Evolutionary conservation across 2,888 invertebrate genomes (phyloP).

Genomic region (Callyntrura guangdongensis): DNA sequence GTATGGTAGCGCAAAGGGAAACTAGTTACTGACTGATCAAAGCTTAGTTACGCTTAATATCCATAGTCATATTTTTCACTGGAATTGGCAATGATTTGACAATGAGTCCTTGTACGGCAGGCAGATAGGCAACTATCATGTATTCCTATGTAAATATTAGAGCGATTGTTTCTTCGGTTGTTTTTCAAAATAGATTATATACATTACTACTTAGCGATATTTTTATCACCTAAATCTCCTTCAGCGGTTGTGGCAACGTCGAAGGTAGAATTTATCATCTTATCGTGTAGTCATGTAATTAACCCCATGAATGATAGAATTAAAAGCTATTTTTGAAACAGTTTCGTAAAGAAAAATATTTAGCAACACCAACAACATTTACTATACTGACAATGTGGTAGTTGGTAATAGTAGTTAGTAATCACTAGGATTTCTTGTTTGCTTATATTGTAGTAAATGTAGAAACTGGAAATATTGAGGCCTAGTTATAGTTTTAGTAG

Average conservation of each 20-base stretch:
- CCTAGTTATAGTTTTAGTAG: constrained; percentile 19
- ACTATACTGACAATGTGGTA: background rate
- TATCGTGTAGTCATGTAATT: background rate
- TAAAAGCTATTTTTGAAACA: background rate
- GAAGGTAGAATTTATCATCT: background rate
- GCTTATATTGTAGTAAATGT: background rate
- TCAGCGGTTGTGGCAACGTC: background rate
- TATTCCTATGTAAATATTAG: constrained; percentile 2
- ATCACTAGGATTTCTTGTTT: background rate
- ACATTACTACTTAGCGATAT: background rate
- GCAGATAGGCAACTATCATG: background rate
- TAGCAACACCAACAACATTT: background rate
- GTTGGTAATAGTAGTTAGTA: background rate
- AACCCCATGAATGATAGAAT: background rate
- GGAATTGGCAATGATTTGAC: constrained; percentile 2
- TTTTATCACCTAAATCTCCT: constrained; percentile 5
- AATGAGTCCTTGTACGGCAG: constrained; percentile 23
- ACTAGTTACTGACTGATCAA: background rate
- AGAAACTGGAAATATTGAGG: background rate
- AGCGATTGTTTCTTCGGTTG: constrained; percentile 1
- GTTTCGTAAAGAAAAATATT: constrained; percentile 39
- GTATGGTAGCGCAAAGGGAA: background rate
- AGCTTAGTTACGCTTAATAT: background rate
- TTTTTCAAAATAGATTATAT: constrained; percentile 2
- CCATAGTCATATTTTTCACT: background rate